These are phyloP conservation scores for Centrocercus urophasianus DNA, from an alignment of 2,113 vertebrate genomes.

Conservation along the genomic window DNA sequence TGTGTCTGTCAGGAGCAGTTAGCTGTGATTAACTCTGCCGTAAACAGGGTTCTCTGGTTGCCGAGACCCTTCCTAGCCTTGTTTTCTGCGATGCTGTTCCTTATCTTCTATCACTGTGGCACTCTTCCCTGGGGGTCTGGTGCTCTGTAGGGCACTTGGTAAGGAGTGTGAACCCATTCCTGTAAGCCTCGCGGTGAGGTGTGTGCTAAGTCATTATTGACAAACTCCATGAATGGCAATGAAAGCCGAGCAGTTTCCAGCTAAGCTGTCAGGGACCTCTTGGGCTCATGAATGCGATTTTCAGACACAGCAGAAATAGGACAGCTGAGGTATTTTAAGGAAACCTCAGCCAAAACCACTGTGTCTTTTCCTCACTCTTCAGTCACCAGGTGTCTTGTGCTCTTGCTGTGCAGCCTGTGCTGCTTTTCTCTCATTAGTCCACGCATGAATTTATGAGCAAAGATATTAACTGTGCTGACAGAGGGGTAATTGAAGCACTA, in stretches of 20 bases:
- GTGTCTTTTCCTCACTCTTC: not conserved
- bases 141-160: not conserved
- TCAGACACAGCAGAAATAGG: not conserved
- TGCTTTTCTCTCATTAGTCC: not conserved
- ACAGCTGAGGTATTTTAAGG: not conserved
- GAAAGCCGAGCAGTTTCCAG: not conserved
- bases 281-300: not conserved
- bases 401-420: too few species aligned
- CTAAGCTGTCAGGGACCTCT: not conserved
- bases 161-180: not conserved
- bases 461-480: not conserved
- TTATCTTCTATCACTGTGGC: not conserved
- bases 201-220: not conserved
- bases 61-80: not conserved
- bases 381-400: not conserved
- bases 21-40: not conserved
- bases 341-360: not conserved
- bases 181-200: not conserved
- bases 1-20: not conserved
- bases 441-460: not conserved
- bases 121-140: not conserved
- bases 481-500: not conserved
- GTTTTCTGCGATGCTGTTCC: not conserved
- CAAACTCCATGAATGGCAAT: rapidly evolving
- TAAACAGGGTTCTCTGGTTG: not conserved